These are phyloP conservation scores for Bombus impatiens DNA, from an alignment of 1,140 invertebrate genomes.

Conservation along the genomic window DNA sequence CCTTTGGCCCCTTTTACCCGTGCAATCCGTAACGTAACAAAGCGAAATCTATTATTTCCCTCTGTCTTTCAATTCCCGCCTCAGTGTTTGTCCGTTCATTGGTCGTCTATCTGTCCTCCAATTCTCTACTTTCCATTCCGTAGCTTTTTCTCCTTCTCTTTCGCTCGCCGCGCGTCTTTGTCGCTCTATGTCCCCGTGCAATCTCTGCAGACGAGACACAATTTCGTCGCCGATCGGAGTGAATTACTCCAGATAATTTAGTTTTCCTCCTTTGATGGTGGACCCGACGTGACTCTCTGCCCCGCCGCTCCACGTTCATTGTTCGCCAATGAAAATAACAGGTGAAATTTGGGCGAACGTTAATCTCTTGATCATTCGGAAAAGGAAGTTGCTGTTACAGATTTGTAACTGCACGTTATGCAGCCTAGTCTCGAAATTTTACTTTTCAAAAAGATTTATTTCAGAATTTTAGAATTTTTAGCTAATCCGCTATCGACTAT, in stretches of 20 bases:
- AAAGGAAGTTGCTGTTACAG: too few species aligned
- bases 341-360: background rate
- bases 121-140: background rate
- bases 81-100: constrained; percentile 34
- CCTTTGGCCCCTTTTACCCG: background rate
- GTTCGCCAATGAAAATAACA: background rate
- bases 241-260: constrained; percentile 39
- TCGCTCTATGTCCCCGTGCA: background rate
- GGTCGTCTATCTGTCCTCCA: constrained; percentile 11
- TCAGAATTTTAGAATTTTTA: too few species aligned
- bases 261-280: constrained; percentile 31
- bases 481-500: too few species aligned
- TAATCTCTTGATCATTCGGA: background rate
- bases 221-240: constrained; percentile 14
- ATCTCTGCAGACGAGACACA: constrained; percentile 23
- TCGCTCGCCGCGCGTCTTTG: background rate
- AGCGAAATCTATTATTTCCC: constrained; percentile 35
- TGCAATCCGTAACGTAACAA: constrained; percentile 17
- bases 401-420: too few species aligned
- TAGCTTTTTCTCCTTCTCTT: background rate
- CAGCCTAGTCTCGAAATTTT: too few species aligned
- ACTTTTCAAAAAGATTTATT: too few species aligned
- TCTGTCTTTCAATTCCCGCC: constrained; percentile 26
- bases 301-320: background rate
- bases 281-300: background rate